Base-by-base conservation (phyloP, 2,113 vertebrate species). In the Nyctibius bracteatus region DNA sequence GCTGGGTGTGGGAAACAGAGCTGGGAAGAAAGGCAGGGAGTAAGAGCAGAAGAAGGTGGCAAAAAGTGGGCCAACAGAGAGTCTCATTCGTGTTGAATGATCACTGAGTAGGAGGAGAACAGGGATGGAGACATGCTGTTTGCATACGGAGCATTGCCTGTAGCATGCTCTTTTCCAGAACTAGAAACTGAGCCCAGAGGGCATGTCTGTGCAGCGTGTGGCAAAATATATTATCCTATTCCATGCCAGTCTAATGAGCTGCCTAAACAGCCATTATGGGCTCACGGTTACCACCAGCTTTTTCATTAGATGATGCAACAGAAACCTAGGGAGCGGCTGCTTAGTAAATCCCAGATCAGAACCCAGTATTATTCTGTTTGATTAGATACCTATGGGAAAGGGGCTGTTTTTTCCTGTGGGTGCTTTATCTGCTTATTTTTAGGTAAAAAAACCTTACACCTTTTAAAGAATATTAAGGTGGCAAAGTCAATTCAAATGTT, bases 171-270 rank as follows among this genome's bases (percentile, higher is more conserved):
- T n/a, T 94, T 67, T 39, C 31, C 27, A 18, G 57, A 55, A 23
- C 11, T n/a, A 43, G 74, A 84, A 89, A 31, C 61, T 71, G 84
- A 88, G 30, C 43, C 78, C 57, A 71, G 78, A 75, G 68, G 19
- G 74, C 7, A 5, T 0, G 2, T 24, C 35, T 79, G 61, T 37
- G 47, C 33, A 39, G 19, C 0, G 0, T 17, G 27, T 43, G 14
- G 47, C 57, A 81, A 43, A 87, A 59, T 21, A 55, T 35, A n/a
- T 46, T 82, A 61, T 33, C 27, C 27, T 57, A 5, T 54, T 44
- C 52, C 44, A 10, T 8, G 11, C 52, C 61, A 39, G 24, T 35
- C 68, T 74, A 35, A 72, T 14, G 78, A 82, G 61, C 61, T 75
- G 16, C 55, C 73, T 75, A 25, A 90, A 71, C 5, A 84, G 52